Base-by-base conservation (phyloP, 2,113 vertebrate genomes). In the Craseonycteris thonglongyai region DNA sequence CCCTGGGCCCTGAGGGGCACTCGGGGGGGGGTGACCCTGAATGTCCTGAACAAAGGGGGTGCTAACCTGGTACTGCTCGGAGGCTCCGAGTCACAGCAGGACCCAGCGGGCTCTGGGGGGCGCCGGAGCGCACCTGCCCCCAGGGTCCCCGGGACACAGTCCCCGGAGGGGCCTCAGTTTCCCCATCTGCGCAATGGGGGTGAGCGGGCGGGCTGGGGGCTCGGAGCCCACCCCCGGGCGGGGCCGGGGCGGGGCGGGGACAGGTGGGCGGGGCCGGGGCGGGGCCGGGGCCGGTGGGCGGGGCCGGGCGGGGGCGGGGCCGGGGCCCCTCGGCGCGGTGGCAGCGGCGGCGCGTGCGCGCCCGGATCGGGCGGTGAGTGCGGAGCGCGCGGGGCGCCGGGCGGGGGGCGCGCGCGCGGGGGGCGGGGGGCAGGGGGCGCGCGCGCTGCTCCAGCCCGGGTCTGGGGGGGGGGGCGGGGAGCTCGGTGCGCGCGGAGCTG, bases 301-400 rank as follows among this genome's bases (percentile, higher is more conserved):
- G 79, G 92, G 94, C 71, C 30, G 47, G 85, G 65, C 59, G 88
- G 85, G 78, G 93, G 58, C 81, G 82, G 95, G 87, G 58, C 88
- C 40, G 22, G 90, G 85, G 71, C 75, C 93, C 95, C 91, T 76
- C 51, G 22, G 61, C 88, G 88, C 58, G 59, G 74, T 33, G 56
- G 95, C 66, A 42, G 86, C 75, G 18, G 86, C 68, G 85, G 95
- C 95, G 96, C 96, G 84, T 93, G 96, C 96, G 96, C 95, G 94
- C 94, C 93, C 35, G 91, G 95, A 82, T 49, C 91, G 84, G 72
- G 91, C 91, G 96, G 96, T 96, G 96, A 96, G 96, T 96, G 95
- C 80, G 69, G 96, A 86, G 96, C 35, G 19, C 61, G 83, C 74
- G 11, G 12, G 49, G 69, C 58, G 42, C 40, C 47, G 4, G 61